A percentile compares a stretch with the other conserved stretches of the same genome.
These are phyloP conservation scores for Platycheirus albimanus DNA, from an alignment of 2,888 invertebrate genomes.

Conservation along the genomic window DNA sequence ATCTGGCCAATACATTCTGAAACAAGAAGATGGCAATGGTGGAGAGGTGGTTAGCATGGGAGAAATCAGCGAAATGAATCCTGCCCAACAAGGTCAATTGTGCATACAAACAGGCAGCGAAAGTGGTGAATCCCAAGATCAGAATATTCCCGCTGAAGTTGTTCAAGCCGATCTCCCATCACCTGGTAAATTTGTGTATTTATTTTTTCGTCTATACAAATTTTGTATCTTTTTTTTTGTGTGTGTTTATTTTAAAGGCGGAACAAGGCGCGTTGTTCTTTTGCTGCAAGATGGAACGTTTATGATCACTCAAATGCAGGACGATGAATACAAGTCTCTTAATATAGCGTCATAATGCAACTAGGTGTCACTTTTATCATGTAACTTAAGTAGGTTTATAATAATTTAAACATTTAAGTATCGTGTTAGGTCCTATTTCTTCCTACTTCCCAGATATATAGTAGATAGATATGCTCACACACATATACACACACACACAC, in stretches of 20 bases:
- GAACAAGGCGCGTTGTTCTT: slow-evolving; percentile 92
- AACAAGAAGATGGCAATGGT: slow-evolving; percentile 77
- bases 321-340: slow-evolving; percentile 87
- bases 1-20: slow-evolving; percentile 80
- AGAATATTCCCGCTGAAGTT: slow-evolving; percentile 93
- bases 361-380: slow-evolving; percentile 69
- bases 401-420: slow-evolving; percentile 65
- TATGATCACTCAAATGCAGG: slow-evolving; percentile 94
- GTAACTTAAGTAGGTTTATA: slow-evolving; percentile 72
- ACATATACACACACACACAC: slow-evolving; percentile 1
- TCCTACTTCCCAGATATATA: slow-evolving; percentile 42
- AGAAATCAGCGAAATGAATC: slow-evolving; percentile 77
- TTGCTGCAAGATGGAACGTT: slow-evolving; percentile 92
- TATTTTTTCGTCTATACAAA: no score
- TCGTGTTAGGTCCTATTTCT: slow-evolving; percentile 55
- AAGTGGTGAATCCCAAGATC: slow-evolving; percentile 84
- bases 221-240: background rate
- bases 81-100: slow-evolving; percentile 75
- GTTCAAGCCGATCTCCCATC: slow-evolving; percentile 93
- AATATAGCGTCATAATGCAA: slow-evolving; percentile 81
- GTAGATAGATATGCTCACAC: slow-evolving; percentile 24
- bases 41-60: slow-evolving; percentile 78
- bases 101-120: slow-evolving; percentile 78
- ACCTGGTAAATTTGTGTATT: slow-evolving; percentile 90
- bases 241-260: slow-evolving; percentile 84